Evolutionary conservation across 2,888 invertebrate species (phyloP), one percentile per base, ranked within the genome.

Genomic region (Gibbula magus): DNA sequence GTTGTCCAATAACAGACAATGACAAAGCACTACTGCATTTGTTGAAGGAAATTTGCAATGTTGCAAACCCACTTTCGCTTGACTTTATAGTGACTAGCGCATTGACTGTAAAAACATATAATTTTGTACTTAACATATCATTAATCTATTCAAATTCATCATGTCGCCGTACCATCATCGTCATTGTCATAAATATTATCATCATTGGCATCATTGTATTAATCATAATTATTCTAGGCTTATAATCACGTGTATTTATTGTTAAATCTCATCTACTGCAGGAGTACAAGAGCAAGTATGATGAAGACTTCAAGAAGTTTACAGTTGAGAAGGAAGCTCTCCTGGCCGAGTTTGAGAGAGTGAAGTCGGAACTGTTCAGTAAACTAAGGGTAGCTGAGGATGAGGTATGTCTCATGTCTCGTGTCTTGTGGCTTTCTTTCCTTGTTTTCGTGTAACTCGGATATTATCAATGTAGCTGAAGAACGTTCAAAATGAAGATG

Each of bases 331-430:
- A 85, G 75, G 88, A 88, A n/a, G 53, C 79, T 5, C 70, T 91
- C n/a, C 85, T 83, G 51, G 79, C 82, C 16, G 89, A 91, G 77
- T 85, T 87, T 78, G 89, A 91, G 67, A 84, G 84, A 74, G 80
- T 89, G 13, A 88, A 87, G 70, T 82, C 88, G 13, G 90, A 90
- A 16, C 83, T 92, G n/a, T 77, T 81, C 7, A 83, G 82, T 79
- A 87, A 88, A 80, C 85, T 91, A 7, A 79, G 88, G 75, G 77
- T 84, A 32, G 88, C 91, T 7, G 89, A 91, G 77, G 85, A 86
- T 75, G 90, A 91, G 89, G 91, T 91, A 81, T 74, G 76, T 52
- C 8, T 22, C 8, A 66, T 10, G 45, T 29, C 61, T 35, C 35
- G 35, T 35, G 35, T 35, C 35, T 35, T 35, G 35, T 35, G 7